Conservation (phyloP, 1,140 invertebrate genomes). For the Bombyx mori region ASM3026992v2 NC_085114.1:11455001-11455500, state of each 20-base stretch:
- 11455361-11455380: constrained; percentile 92
- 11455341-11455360: constrained; percentile 46
- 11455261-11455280: constrained; percentile 7
- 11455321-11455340: constrained; percentile 22
- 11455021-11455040: too few species aligned
- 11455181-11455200: constrained; percentile 61
- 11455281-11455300: constrained; percentile 24
- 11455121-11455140: too few species aligned
- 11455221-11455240: constrained; percentile 42
- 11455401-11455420: constrained; percentile 95
- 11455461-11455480: constrained; percentile 95
- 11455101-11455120: too few species aligned
- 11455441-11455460: constrained; percentile 94
- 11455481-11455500: constrained; percentile 94
- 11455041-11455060: too few species aligned
- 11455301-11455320: constrained; percentile 39
- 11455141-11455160: too few species aligned
- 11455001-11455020: too few species aligned
- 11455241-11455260: constrained; percentile 16
- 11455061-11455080: too few species aligned
- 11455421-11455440: constrained; percentile 95
- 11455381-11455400: constrained; percentile 90
- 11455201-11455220: constrained; percentile 45
- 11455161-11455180: constrained; percentile 30
- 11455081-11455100: too few species aligned